These are phyloP conservation scores for Arge pagana DNA, from an alignment of 2,888 invertebrate species.

Conservation along the genomic window DNA sequence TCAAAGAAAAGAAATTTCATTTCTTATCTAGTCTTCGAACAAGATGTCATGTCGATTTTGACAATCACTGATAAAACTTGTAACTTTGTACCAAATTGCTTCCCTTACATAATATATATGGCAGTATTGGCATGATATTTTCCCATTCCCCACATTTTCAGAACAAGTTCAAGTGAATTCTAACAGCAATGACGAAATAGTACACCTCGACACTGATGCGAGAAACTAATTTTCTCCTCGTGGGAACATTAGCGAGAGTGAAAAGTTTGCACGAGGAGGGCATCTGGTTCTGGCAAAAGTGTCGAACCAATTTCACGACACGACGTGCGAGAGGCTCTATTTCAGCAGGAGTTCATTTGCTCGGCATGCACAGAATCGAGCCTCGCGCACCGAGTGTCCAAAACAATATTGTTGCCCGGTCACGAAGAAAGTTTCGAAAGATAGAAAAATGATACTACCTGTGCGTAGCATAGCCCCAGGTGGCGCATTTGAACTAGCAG, in stretches of 20 bases:
- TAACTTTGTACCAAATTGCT: constrained; percentile 42
- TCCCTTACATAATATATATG: constrained; percentile 47
- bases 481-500: constrained; percentile 1
- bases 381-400: too few species aligned
- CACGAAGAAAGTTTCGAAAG: neutral
- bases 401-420: neutral
- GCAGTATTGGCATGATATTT: constrained; percentile 52
- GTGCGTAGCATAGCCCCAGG: too few species aligned
- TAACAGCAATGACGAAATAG: neutral
- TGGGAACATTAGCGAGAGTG: too few species aligned
- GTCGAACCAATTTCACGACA: too few species aligned
- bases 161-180: neutral
- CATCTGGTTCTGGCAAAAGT: too few species aligned
- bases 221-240: constrained; percentile 9
- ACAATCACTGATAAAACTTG: constrained; percentile 14
- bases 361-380: too few species aligned
- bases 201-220: constrained; percentile 5
- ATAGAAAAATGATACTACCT: too few species aligned
- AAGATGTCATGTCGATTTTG: constrained; percentile 4
- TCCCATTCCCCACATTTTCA: constrained; percentile 20
- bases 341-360: too few species aligned
- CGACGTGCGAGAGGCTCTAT: too few species aligned
- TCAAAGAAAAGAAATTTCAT: neutral
- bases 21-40: neutral
- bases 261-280: too few species aligned